Conservation (phyloP, 2,113 vertebrate genomes). For the Paedocypris sp. region DNA sequence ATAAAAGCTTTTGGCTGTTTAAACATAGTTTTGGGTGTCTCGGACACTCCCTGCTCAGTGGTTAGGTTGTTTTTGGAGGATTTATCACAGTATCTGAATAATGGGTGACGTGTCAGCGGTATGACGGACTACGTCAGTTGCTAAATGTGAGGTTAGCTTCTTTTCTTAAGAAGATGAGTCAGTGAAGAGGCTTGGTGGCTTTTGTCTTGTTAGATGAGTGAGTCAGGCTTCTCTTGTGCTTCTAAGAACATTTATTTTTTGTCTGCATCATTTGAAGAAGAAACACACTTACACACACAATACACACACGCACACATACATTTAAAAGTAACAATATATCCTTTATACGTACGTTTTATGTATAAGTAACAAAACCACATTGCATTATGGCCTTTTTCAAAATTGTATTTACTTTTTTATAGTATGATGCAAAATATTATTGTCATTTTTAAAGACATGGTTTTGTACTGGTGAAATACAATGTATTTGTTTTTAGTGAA, state of each 20-base stretch:
- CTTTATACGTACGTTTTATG: too few species aligned
- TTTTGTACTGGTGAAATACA: too few species aligned
- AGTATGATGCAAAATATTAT: too few species aligned
- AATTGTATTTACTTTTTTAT: too few species aligned
- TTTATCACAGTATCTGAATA: constrained; percentile 38
- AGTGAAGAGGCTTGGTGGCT: constrained; percentile 51
- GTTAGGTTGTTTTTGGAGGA: constrained; percentile 7
- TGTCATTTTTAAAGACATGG: too few species aligned
- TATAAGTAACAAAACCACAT: too few species aligned
- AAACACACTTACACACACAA: too few species aligned
- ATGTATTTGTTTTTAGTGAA: too few species aligned
- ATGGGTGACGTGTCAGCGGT: constrained; percentile 39
- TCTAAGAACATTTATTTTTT: constrained; percentile 11
- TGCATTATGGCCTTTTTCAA: too few species aligned
- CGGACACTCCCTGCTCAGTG: not conserved
- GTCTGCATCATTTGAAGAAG: too few species aligned
- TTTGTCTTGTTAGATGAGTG: constrained; percentile 39
- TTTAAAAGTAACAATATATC: too few species aligned
- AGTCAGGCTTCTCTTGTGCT: constrained; percentile 25
- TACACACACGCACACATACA: too few species aligned
- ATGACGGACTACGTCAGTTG: constrained; percentile 12
- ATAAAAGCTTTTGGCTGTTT: not conserved
- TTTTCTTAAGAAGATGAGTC: constrained; percentile 58
- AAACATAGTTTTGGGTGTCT: not conserved
- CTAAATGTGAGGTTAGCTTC: constrained; percentile 52